Evolutionary conservation across 2,888 invertebrate genomes (phyloP).

Genomic region (Hydraecia micacea): DNA sequence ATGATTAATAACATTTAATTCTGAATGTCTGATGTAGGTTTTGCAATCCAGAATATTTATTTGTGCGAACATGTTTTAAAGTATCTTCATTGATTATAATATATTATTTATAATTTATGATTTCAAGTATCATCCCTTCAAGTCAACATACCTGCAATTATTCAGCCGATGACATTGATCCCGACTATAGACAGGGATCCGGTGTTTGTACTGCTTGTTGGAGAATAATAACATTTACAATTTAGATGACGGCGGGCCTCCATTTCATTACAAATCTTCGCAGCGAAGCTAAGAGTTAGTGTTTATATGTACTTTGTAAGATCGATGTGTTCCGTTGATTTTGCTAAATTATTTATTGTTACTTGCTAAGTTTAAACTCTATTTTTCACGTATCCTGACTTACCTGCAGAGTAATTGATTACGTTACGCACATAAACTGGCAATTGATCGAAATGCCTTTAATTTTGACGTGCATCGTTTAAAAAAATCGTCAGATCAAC

Average conservation of each 20-base stretch:
- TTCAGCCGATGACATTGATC: conserved; percentile 29
- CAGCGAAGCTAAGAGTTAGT: conserved; percentile 16
- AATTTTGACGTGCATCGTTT: neutral
- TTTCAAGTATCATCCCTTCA: neutral
- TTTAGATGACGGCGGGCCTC: conserved; percentile 73
- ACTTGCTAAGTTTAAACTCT: neutral
- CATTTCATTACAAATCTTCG: conserved; percentile 73
- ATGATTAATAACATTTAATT: no score
- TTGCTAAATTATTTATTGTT: neutral
- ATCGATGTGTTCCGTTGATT: conserved; percentile 5
- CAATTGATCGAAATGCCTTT: no score
- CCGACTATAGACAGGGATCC: neutral
- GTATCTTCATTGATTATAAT: no score
- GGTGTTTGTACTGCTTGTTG: conserved; percentile 51
- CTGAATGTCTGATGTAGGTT: no score
- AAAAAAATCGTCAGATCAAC: neutral
- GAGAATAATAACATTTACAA: conserved; percentile 79
- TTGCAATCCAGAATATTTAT: no score
- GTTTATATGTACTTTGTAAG: conserved; percentile 21
- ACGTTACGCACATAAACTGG: neutral
- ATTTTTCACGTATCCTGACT: neutral
- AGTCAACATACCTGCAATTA: conserved; percentile 19
- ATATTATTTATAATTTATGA: neutral
- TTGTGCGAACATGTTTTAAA: no score
- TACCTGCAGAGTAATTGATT: neutral